These are phyloP conservation scores for Notospermus geniculatus DNA, from an alignment of 1,140 invertebrate species.

Conservation along the genomic window DNA sequence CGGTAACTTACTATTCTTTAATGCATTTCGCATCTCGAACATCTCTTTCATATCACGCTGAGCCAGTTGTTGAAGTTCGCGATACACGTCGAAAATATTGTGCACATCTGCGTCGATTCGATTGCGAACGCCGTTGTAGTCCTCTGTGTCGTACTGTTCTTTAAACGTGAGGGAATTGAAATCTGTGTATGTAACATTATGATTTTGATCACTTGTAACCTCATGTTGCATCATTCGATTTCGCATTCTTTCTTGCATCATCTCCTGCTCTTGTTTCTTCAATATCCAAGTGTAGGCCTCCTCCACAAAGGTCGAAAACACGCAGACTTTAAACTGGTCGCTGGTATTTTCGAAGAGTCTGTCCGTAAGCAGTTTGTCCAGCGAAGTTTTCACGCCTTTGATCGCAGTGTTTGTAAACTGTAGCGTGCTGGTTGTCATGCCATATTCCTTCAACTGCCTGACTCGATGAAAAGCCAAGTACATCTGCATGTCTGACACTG, in stretches of 20 bases:
- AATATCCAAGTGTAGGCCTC: slow-evolving; percentile 7
- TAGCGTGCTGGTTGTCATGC: slow-evolving; percentile 2
- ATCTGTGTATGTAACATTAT: neutral
- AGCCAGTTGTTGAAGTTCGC: slow-evolving; percentile 6
- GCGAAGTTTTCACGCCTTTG: slow-evolving; percentile 7
- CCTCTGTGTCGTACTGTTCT: slow-evolving; percentile 1
- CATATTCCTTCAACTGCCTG: slow-evolving; percentile 4
- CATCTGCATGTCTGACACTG: slow-evolving; percentile 8
- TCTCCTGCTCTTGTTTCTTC: slow-evolving; percentile 4
- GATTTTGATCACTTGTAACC: neutral
- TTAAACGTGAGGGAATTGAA: slow-evolving; percentile 9
- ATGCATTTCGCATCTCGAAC: slow-evolving; percentile 2
- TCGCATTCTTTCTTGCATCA: slow-evolving; percentile 9
- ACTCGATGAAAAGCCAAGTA: slow-evolving; percentile 6
- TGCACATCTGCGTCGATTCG: slow-evolving; percentile 1
- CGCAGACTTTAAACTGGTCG: slow-evolving; percentile 10
- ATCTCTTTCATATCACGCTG: slow-evolving; percentile 7
- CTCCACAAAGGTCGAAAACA: slow-evolving; percentile 1
- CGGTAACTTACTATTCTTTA: slow-evolving; percentile 8
- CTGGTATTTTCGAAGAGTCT: slow-evolving; percentile 7
- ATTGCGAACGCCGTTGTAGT: neutral
- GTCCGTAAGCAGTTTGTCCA: slow-evolving; percentile 5
- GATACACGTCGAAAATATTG: slow-evolving; percentile 4
- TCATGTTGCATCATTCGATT: neutral
- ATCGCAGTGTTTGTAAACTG: slow-evolving; percentile 6